Conservation (phyloP, 30 jellyfish, hydroid and myxozoan species). For the Pseudorhiza aurosa region DNA sequence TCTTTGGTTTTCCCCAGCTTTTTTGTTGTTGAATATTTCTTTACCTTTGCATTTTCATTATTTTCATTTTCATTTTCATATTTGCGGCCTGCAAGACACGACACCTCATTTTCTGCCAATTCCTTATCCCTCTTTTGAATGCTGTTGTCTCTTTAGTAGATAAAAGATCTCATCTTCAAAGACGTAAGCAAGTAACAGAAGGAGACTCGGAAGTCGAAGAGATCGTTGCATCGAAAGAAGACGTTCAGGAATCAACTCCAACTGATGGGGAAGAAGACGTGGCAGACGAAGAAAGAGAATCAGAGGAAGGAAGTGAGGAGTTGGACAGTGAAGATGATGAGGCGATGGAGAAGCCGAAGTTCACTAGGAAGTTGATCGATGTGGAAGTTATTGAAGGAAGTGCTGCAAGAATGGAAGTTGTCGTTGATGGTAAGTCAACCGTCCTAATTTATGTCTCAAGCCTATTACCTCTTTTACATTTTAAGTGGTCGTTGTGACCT, state of each 20-base stretch:
- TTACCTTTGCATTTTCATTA: too few species aligned
- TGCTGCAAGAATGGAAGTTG: conserved; percentile 91
- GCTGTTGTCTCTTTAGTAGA: too few species aligned
- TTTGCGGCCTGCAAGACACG: too few species aligned
- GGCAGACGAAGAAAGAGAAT: conserved; percentile 22
- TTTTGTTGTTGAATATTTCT: too few species aligned
- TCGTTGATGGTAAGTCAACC: conserved; percentile 71
- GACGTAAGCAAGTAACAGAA: conserved; percentile 33
- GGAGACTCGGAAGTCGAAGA: conserved; percentile 66
- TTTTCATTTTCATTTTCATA: too few species aligned
- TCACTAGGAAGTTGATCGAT: conserved; percentile 76
- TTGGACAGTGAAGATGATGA: conserved; percentile 31
- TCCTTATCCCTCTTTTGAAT: too few species aligned
- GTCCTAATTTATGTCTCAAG: too few species aligned
- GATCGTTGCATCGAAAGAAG: conserved; percentile 45
- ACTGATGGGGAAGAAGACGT: conserved; percentile 17
- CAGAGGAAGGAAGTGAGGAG: conserved; percentile 12
- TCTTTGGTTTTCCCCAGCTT: too few species aligned
- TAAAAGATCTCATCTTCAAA: conserved; percentile 23
- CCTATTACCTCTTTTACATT: too few species aligned
- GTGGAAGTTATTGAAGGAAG: conserved; percentile 85
- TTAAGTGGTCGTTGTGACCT: too few species aligned
- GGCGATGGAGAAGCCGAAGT: conserved; percentile 51
- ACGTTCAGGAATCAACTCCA: conserved; percentile 21
- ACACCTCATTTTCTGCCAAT: too few species aligned